phyloP scores from a whole-genome alignment of 2,888 invertebrate genomes.

The Limenitis camilla region DNA sequence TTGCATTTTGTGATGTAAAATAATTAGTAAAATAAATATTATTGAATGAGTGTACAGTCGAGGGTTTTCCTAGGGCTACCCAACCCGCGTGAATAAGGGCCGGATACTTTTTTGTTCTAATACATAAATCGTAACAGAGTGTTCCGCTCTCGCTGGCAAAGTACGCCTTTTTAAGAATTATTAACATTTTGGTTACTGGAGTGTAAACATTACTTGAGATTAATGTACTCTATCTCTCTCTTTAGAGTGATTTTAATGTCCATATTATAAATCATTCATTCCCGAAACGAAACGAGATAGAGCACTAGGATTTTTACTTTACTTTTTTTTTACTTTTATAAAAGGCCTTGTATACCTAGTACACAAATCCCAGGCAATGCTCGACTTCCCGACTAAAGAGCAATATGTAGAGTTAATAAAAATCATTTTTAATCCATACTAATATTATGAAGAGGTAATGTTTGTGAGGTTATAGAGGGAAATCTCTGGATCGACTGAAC shows the following conservation, averaged over 20 bases:
- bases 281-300: too few relatives aligned
- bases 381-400: too few relatives aligned
- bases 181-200: conserved; percentile 27
- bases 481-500: too few relatives aligned
- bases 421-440: too few relatives aligned
- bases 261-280: too few relatives aligned
- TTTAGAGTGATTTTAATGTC: background rate
- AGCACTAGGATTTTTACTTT: too few relatives aligned
- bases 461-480: too few relatives aligned
- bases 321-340: too few relatives aligned
- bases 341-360: too few relatives aligned
- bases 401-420: too few relatives aligned
- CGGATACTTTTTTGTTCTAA: conserved; percentile 29
- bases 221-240: conserved; percentile 18
- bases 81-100: conserved; percentile 20
- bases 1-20: background rate
- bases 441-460: too few relatives aligned
- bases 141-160: conserved; percentile 29
- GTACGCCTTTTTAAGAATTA: conserved; percentile 32
- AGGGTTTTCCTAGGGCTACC: background rate
- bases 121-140: conserved; percentile 32
- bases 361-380: too few relatives aligned
- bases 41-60: background rate
- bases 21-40: background rate
- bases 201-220: conserved; percentile 19